These are phyloP conservation scores for Catocala fraxini DNA, from an alignment of 2,888 invertebrate genomes.

Conservation along the genomic window DNA sequence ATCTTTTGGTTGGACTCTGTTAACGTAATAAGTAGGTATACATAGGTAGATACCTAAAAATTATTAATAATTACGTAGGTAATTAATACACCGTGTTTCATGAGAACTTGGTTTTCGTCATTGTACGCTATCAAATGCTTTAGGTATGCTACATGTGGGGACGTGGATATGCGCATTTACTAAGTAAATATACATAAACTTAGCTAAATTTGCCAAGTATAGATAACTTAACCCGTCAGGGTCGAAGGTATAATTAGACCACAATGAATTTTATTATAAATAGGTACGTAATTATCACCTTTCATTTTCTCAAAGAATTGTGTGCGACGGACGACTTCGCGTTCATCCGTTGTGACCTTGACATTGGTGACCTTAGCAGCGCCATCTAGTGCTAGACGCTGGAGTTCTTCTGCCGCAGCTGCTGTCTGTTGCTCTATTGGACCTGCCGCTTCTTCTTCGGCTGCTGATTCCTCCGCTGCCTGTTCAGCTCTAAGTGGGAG, in stretches of 20 bases:
- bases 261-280: background rate
- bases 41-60: no score
- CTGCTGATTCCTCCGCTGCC: conserved; percentile 69
- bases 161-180: no score
- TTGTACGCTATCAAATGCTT: no score
- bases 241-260: no score
- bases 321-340: conserved; percentile 88
- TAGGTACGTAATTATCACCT: conserved; percentile 57
- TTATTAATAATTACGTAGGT: no score
- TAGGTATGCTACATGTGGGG: no score
- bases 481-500: conserved; percentile 69
- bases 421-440: conserved; percentile 90
- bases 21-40: conserved; percentile 3
- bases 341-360: conserved; percentile 91
- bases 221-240: no score
- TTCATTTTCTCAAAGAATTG: conserved; percentile 74
- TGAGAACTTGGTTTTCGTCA: no score
- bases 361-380: conserved; percentile 93
- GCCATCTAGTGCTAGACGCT: conserved; percentile 90
- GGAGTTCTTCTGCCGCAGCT: conserved; percentile 89
- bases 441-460: conserved; percentile 83
- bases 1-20: conserved; percentile 86
- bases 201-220: no score
- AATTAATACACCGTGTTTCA: no score
- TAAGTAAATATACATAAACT: no score